Evolutionary conservation across 1,140 invertebrate species (phyloP).

Genomic region (Drosophila nebulosa): DNA sequence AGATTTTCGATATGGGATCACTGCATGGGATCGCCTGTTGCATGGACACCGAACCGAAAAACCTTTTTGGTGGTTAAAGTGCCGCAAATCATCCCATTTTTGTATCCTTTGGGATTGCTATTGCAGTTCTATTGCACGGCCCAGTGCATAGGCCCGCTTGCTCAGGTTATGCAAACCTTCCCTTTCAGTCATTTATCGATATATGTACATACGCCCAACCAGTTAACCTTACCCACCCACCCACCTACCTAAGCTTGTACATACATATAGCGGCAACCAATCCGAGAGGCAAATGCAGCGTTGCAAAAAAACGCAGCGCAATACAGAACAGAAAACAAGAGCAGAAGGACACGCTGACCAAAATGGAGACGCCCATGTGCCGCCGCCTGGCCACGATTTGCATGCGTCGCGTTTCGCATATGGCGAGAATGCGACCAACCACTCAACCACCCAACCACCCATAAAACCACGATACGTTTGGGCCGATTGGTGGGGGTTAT

Average conservation of each 20-base stretch:
- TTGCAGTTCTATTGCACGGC: background rate
- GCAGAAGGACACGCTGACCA: constrained; percentile 55
- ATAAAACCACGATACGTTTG: background rate
- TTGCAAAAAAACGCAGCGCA: constrained; percentile 72
- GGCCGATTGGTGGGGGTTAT: constrained; percentile 46
- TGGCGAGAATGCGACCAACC: background rate
- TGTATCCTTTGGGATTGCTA: background rate
- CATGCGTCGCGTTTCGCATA: constrained; percentile 53
- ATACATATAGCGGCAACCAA: constrained; percentile 50
- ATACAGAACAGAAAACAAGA: constrained; percentile 5
- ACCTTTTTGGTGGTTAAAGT: background rate
- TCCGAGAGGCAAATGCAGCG: constrained; percentile 66
- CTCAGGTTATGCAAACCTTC: too few species aligned
- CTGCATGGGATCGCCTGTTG: too few species aligned
- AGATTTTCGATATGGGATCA: too few species aligned
- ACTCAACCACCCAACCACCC: background rate
- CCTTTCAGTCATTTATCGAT: background rate
- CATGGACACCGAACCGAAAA: too few species aligned
- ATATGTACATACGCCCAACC: too few species aligned
- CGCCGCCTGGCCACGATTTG: constrained; percentile 63
- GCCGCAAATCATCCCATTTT: background rate
- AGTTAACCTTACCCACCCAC: too few species aligned
- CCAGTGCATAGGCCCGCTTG: background rate
- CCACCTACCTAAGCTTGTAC: too few species aligned
- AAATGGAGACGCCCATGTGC: constrained; percentile 50